Base-by-base conservation (phyloP, 2,888 invertebrate genomes). In the Pyrocoelia pectoralis region DNA sequence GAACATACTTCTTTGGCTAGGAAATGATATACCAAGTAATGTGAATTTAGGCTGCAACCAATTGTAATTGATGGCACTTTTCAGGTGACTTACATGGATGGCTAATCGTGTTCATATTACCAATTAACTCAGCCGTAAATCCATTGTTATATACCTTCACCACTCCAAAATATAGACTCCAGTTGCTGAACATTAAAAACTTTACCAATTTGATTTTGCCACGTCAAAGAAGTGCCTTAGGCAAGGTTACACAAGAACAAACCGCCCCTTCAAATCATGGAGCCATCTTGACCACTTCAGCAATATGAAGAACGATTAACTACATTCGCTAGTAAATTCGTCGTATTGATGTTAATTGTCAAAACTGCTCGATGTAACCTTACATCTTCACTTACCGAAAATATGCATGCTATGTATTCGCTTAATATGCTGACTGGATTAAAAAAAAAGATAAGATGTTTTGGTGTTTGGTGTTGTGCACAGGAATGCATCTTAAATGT, bases 61-160 rank as follows among this genome's bases (percentile, higher is more conserved):
- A n/a, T n/a, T n/a, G n/a, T n/a, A n/a, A n/a, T n/a, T n/a, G n/a
- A n/a, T n/a, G n/a, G n/a, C n/a, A n/a, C n/a, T n/a, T 76, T 76
- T 29, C 76, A 88, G 89, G 85, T 68, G 86, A 87, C 72, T 80
- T 88, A 33, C 86, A 88, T 71, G 87, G 87, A 10, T 89, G 88
- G 87, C 77, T 89, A 17, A 86, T 88, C 2, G 85, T 89, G n/a
- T 88, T 89, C 67, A 83, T 89, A 55, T 76, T 89, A 15, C 89
- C 89, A 3, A 82, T 89, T 1, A 89, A 89, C 74, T 87, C 88
- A 1, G 87, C 88, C 0, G 81, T 89, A 0, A 89, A 89, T 79
- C 89, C 89, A 0, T 74, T 88, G 14, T 79, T 89, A 8, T 89
- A 89, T 72, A 90, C 89, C 12, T 88, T 90, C 69, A 88, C 89